Evolutionary conservation across 1,140 invertebrate genomes (phyloP).

Genomic region (Brachionus paranguensis): DNA sequence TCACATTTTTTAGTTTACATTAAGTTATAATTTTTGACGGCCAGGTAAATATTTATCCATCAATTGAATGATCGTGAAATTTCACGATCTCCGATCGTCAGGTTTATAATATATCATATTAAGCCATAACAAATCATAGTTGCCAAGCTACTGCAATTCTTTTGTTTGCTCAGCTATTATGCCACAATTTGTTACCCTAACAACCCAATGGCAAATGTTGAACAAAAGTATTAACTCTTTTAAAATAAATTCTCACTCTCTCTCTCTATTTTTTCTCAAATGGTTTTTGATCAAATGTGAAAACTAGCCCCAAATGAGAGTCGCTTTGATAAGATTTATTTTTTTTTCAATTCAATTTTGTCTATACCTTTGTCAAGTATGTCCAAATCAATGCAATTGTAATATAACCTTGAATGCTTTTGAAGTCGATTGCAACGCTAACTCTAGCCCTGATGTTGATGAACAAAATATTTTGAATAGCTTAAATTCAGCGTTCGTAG

Average conservation of each 20-base stretch:
- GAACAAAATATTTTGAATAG: not conserved
- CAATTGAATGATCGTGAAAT: too few relatives aligned
- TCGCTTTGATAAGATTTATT: not conserved
- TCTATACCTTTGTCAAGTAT: not conserved
- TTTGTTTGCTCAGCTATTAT: too few relatives aligned
- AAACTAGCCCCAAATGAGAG: not conserved
- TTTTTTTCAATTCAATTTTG: not conserved
- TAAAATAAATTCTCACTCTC: not conserved
- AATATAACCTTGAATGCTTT: not conserved
- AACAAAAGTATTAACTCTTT: not conserved
- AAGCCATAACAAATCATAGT: not conserved
- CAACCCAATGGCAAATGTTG: not conserved
- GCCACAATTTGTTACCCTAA: not conserved
- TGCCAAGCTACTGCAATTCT: not conserved
- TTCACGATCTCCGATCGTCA: too few relatives aligned
- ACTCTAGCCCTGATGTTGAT: not conserved
- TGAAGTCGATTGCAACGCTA: not conserved
- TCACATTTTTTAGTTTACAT: too few relatives aligned
- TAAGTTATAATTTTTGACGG: too few relatives aligned
- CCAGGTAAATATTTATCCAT: too few relatives aligned
- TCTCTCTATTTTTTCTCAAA: not conserved
- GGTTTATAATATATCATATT: too few relatives aligned
- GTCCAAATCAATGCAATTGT: slow-evolving; percentile 16
- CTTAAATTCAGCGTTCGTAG: not conserved
- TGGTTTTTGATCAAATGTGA: not conserved